These are phyloP conservation scores for Sycon ciliatum DNA, from an alignment of 37 sponge, comb jelly and placozoan genomes.

Conservation along the genomic window DNA sequence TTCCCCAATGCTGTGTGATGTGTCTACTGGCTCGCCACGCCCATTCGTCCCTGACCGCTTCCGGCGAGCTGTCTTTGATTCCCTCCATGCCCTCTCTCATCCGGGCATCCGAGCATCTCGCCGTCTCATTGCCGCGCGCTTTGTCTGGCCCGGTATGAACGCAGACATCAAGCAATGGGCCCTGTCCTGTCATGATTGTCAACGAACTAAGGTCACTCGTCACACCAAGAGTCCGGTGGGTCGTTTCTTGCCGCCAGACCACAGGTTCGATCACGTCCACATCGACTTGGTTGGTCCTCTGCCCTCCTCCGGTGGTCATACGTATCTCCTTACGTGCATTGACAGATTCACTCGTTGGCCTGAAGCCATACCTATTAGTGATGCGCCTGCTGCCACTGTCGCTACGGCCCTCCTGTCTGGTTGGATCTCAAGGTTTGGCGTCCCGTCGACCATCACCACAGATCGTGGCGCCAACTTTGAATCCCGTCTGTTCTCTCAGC, in stretches of 20 bases:
- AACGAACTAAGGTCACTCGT: slow-evolving; percentile 37
- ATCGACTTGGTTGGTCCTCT: slow-evolving; percentile 53
- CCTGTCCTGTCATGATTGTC: slow-evolving; percentile 33
- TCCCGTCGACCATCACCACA: slow-evolving; percentile 42
- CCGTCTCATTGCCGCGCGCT: slow-evolving; percentile 23
- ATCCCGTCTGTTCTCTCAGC: slow-evolving; percentile 23
- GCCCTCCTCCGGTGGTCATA: slow-evolving; percentile 30
- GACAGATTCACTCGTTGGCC: slow-evolving; percentile 55
- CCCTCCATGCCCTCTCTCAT: slow-evolving; percentile 31
- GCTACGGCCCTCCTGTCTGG: slow-evolving; percentile 33
- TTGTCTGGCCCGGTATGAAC: slow-evolving; percentile 44
- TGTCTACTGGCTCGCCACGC: slow-evolving; percentile 18
- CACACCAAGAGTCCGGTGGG: slow-evolving; percentile 40
- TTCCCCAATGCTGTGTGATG: slow-evolving; percentile 17
- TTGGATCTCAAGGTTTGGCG: slow-evolving; percentile 49
- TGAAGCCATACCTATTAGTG: slow-evolving; percentile 31
- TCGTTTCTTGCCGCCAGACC: slow-evolving; percentile 27
- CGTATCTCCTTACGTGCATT: slow-evolving; percentile 46
- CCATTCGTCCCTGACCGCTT: slow-evolving; percentile 23
- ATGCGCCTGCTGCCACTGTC: slow-evolving; percentile 31
- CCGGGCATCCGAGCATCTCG: slow-evolving; percentile 37
- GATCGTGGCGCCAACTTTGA: slow-evolving; percentile 55
- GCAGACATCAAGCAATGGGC: slow-evolving; percentile 35
- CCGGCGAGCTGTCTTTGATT: slow-evolving; percentile 14
- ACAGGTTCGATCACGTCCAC: slow-evolving; percentile 40